phyloP scores from a whole-genome alignment of 2,113 vertebrate species.

The Motacilla tschutschensis region DNA sequence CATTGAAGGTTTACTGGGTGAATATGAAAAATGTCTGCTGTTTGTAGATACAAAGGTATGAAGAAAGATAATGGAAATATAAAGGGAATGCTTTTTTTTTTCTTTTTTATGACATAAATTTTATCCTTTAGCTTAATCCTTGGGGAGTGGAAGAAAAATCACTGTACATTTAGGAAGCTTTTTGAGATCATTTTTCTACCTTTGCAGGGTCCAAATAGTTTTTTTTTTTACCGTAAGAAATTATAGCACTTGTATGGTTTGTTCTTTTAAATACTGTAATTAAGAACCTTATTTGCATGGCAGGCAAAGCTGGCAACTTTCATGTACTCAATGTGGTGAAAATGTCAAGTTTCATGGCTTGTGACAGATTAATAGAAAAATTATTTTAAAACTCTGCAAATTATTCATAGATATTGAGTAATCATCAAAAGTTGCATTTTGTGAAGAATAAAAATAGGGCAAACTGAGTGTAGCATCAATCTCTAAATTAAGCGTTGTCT shows the following conservation, averaged over 20 bases:
- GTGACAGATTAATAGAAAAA: slow-evolving; percentile 63
- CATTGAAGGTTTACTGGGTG: not conserved
- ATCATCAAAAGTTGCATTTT: slow-evolving; percentile 46
- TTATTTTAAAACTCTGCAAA: slow-evolving; percentile 41
- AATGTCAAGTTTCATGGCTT: slow-evolving; percentile 53
- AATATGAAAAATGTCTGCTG: not conserved
- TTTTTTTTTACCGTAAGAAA: not conserved
- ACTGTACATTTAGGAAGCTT: not conserved
- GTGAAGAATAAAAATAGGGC: slow-evolving; percentile 47
- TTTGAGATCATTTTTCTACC: not conserved
- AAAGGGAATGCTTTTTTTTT: not conserved
- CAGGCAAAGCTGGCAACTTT: slow-evolving; percentile 42
- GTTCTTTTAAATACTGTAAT: slow-evolving; percentile 45
- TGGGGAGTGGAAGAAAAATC: not conserved
- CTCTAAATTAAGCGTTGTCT: slow-evolving; percentile 3
- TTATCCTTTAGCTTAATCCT: not conserved
- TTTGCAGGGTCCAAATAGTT: not conserved
- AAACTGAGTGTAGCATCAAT: slow-evolving; percentile 28
- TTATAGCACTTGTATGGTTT: not conserved
- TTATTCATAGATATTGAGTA: slow-evolving; percentile 56
- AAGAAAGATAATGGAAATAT: not conserved
- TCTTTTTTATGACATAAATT: not conserved
- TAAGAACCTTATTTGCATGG: slow-evolving; percentile 48
- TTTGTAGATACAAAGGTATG: not conserved
- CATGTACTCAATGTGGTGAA: slow-evolving; percentile 41